These are phyloP conservation scores for Myathropa florea DNA, from an alignment of 2,888 invertebrate species.

Conservation along the genomic window DNA sequence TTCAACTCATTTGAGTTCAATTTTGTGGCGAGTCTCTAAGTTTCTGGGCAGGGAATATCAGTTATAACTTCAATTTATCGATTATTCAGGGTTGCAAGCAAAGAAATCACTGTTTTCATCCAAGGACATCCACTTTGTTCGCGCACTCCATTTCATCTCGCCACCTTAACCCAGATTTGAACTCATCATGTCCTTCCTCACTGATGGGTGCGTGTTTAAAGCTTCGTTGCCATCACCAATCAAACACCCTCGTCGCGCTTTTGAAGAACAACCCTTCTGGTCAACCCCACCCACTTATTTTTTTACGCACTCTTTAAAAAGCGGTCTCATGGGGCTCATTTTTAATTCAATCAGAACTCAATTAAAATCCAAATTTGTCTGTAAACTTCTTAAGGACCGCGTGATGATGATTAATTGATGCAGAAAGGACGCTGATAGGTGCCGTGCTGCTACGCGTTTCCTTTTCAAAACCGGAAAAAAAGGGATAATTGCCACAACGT, in stretches of 20 bases:
- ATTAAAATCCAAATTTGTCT: constrained; percentile 34
- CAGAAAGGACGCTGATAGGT: constrained; percentile 10
- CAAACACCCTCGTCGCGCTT: background rate
- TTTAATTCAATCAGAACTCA: constrained; percentile 43
- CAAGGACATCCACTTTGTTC: no score
- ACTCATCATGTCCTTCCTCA: no score
- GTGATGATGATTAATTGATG: constrained; percentile 47
- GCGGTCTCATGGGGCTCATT: background rate
- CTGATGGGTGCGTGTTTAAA: no score
- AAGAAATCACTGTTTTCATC: no score
- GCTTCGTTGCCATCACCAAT: background rate
- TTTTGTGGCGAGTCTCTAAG: no score
- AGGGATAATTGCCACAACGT: constrained; percentile 47
- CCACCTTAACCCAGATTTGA: no score
- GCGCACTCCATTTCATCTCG: no score
- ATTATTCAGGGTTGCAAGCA: no score
- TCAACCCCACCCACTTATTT: background rate
- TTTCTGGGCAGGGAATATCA: no score
- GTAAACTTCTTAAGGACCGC: background rate
- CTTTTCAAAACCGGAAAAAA: background rate
- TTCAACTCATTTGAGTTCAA: background rate
- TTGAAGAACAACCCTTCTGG: no score
- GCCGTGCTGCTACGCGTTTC: background rate
- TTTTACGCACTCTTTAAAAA: background rate
- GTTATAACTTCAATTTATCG: no score